Conservation (phyloP, 23 tunicate species). For the Trididemnum clinides region DNA sequence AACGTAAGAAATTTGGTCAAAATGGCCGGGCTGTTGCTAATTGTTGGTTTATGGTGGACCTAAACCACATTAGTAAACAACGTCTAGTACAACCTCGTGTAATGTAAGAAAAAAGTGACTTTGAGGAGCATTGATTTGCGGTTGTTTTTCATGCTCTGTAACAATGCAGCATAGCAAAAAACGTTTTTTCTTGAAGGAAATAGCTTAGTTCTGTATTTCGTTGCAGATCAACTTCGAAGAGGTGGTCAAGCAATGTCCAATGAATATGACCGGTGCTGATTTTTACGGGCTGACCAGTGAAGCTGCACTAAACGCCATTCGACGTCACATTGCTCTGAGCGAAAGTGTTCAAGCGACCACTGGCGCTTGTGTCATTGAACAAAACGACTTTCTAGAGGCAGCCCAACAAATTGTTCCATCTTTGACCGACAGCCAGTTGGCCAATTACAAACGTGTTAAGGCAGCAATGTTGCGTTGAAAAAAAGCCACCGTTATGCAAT, state of each 20-base stretch:
- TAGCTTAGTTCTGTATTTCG: too few species aligned
- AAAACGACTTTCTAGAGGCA: conserved; percentile 73
- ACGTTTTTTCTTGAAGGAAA: too few species aligned
- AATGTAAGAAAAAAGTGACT: too few species aligned
- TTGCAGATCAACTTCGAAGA: conserved; percentile 77
- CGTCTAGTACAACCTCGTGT: too few species aligned
- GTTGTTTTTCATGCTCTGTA: too few species aligned
- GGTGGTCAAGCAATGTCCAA: conserved; percentile 66
- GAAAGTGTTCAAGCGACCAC: not conserved
- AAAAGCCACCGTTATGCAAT: not conserved
- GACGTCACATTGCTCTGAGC: conserved; percentile 48
- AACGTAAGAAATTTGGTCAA: too few species aligned
- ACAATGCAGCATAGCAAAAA: too few species aligned
- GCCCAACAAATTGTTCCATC: conserved; percentile 69
- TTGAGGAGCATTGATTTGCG: too few species aligned
- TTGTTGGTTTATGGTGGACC: too few species aligned
- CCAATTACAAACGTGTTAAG: conserved; percentile 54
- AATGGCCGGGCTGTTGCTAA: too few species aligned
- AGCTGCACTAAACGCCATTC: conserved; percentile 82
- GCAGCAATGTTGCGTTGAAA: conserved; percentile 40
- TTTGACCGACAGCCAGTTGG: conserved; percentile 50
- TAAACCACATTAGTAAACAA: too few species aligned
- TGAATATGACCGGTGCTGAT: conserved; percentile 95
- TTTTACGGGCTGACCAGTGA: conserved; percentile 72
- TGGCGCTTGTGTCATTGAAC: conserved; percentile 46